Percentiles rank a stretch among this genome's conserved stretches.
Conservation (phyloP, 2,888 invertebrate genomes). For the Oligia latruncula region DNA sequence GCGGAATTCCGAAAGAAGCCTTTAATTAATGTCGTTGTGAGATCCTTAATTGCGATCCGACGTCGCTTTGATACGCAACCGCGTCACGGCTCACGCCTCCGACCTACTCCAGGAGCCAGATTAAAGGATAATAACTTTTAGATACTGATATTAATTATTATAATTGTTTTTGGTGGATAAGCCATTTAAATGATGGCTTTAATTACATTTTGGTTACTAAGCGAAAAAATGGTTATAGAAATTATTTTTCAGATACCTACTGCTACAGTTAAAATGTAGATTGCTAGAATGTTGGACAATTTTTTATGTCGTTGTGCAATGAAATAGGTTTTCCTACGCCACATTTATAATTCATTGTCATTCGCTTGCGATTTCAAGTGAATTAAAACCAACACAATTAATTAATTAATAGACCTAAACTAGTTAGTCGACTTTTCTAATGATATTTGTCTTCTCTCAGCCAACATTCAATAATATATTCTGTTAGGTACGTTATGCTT, state of each 20-base stretch:
- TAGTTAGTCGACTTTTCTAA: slow-evolving; percentile 6
- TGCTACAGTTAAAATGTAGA: background rate
- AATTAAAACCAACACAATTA: slow-evolving; percentile 14
- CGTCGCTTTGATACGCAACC: slow-evolving; percentile 78
- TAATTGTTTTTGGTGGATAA: slow-evolving; percentile 8
- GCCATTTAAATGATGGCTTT: background rate
- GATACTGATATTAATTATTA: slow-evolving; percentile 52
- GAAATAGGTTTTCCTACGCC: background rate
- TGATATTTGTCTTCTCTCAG: slow-evolving; percentile 1
- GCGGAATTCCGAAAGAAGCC: slow-evolving; percentile 76
- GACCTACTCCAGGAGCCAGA: slow-evolving; percentile 41
- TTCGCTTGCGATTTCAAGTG: background rate
- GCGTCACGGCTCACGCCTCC: slow-evolving; percentile 58
- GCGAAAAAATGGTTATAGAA: background rate
- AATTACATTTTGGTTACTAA: background rate
- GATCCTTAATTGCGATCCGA: slow-evolving; percentile 84
- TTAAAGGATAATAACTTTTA: slow-evolving; percentile 60
- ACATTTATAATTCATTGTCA: background rate
- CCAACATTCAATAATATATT: slow-evolving; percentile 1
- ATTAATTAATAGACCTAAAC: slow-evolving; percentile 15
- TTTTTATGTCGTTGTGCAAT: background rate
- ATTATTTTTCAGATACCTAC: background rate
- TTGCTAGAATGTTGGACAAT: background rate
- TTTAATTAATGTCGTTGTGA: slow-evolving; percentile 87
- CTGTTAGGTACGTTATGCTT: background rate